phyloP scores from a whole-genome alignment of 1,140 invertebrate genomes.

The Pseudoatta argentina region DNA sequence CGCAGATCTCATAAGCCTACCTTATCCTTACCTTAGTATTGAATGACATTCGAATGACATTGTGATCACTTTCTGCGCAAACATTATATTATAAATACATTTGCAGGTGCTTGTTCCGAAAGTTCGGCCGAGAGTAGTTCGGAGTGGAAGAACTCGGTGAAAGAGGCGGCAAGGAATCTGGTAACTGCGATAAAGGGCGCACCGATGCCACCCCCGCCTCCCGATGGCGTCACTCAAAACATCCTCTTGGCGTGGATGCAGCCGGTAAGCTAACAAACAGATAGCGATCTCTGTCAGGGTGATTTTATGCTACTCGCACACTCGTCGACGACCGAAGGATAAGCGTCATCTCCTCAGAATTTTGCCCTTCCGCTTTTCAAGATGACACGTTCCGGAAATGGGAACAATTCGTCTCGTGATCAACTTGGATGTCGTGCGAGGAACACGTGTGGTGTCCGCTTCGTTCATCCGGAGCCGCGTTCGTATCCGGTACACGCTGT shows the following conservation, averaged over 20 bases:
- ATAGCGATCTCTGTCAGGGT: background rate
- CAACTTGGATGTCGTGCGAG: background rate
- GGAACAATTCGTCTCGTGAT: constrained; percentile 7
- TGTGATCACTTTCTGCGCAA: background rate
- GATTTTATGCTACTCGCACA: background rate
- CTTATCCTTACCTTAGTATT: constrained; percentile 20
- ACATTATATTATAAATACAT: constrained; percentile 19
- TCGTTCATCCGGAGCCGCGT: constrained; percentile 31
- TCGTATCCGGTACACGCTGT: constrained; percentile 7
- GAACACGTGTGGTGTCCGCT: constrained; percentile 24
- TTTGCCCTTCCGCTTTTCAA: constrained; percentile 2
- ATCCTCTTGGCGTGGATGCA: constrained; percentile 84
- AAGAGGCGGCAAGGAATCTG: constrained; percentile 81
- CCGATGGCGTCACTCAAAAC: constrained; percentile 79
- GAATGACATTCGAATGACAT: constrained; percentile 38
- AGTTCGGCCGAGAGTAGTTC: constrained; percentile 72
- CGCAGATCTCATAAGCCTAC: background rate
- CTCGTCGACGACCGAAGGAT: background rate
- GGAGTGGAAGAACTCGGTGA: constrained; percentile 83
- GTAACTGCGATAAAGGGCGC: constrained; percentile 81
- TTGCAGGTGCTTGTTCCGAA: constrained; percentile 79
- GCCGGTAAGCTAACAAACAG: constrained; percentile 77
- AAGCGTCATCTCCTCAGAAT: background rate
- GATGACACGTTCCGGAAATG: constrained; percentile 10
- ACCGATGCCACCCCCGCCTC: constrained; percentile 79